Conservation (phyloP, 2,888 invertebrate genomes). For the Aquatica leii region DNA sequence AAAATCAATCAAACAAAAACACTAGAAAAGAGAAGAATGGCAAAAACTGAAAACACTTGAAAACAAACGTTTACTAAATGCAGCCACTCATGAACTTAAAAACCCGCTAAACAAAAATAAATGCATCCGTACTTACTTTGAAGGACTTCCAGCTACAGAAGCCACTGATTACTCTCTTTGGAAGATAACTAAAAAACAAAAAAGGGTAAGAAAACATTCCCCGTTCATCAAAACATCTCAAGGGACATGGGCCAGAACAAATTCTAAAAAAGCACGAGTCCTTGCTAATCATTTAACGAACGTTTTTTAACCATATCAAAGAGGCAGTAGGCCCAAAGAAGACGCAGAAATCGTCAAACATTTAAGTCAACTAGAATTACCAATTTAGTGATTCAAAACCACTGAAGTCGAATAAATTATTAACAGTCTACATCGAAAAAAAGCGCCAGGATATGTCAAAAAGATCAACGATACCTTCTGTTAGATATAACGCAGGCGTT, state of each 20-base stretch:
- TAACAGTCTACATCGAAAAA: neutral
- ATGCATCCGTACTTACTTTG: neutral
- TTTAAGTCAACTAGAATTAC: neutral
- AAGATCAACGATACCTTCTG: conserved; percentile 7
- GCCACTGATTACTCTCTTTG: neutral
- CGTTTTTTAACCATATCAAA: neutral
- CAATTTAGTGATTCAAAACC: conserved; percentile 5
- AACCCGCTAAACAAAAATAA: neutral
- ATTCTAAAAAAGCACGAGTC: neutral
- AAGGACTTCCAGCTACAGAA: neutral
- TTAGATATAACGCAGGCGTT: neutral
- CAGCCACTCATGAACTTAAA: neutral
- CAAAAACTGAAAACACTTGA: neutral
- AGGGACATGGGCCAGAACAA: neutral
- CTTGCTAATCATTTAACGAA: neutral
- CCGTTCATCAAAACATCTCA: neutral
- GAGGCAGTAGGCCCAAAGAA: no score
- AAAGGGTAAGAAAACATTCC: neutral
- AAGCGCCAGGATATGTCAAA: conserved; percentile 7
- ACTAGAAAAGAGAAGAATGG: neutral
- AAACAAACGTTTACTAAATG: neutral
- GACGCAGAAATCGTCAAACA: neutral
- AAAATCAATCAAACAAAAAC: neutral
- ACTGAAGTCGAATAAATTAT: conserved; percentile 7
- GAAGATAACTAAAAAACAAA: neutral